phyloP scores from a whole-genome alignment of 2,113 vertebrate species.

The Triplophysa rosa region DNA sequence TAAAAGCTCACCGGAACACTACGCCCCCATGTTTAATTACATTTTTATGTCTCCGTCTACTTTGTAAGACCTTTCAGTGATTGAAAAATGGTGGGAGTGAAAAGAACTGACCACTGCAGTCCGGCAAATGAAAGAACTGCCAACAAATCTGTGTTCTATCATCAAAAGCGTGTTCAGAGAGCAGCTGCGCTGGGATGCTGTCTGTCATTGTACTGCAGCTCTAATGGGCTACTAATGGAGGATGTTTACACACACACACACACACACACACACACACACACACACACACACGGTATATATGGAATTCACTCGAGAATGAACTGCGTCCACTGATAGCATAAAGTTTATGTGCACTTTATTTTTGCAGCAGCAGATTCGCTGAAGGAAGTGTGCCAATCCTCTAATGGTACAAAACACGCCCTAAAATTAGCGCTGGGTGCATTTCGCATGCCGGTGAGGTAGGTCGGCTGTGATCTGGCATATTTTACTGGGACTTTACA shows the following conservation, averaged over 20 bases:
- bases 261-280: slow-evolving; percentile 11
- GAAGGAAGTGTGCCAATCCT: too few relatives aligned
- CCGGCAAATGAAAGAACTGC: neutral
- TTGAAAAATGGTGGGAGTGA: neutral
- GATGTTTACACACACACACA: slow-evolving; percentile 4
- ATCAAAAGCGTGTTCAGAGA: slow-evolving; percentile 18
- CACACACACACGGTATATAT: neutral
- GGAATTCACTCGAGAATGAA: neutral
- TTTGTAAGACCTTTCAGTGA: slow-evolving; percentile 18
- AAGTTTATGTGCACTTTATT: too few relatives aligned
- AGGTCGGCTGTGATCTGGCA: too few relatives aligned
- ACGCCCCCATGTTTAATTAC: slow-evolving; percentile 34
- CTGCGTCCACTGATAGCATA: too few relatives aligned
- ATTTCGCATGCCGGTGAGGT: too few relatives aligned
- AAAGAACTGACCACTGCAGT: slow-evolving; percentile 3
- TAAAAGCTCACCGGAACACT: slow-evolving; percentile 31
- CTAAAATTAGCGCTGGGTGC: too few relatives aligned
- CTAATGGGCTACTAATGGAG: slow-evolving; percentile 19
- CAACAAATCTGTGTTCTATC: slow-evolving; percentile 23
- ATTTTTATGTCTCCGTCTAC: slow-evolving; percentile 16
- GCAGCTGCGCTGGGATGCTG: neutral
- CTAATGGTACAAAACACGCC: too few relatives aligned
- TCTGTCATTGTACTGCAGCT: slow-evolving; percentile 1
- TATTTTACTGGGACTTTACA: too few relatives aligned
- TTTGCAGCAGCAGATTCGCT: too few relatives aligned